These are phyloP conservation scores for Dendrocopos noguchii DNA, from an alignment of 2,113 vertebrate genomes.

Conservation along the genomic window DNA sequence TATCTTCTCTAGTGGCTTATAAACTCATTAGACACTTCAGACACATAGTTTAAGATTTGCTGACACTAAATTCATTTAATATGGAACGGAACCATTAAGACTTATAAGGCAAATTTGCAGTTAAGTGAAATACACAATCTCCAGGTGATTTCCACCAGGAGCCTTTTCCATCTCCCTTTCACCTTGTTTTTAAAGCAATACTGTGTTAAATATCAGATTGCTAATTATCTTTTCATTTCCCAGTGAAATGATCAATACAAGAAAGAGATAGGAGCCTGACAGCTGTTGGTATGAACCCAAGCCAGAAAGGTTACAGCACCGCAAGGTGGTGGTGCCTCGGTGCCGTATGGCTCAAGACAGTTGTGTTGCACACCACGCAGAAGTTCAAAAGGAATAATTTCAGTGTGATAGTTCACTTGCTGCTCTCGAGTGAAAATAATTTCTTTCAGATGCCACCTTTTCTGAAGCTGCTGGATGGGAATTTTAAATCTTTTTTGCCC, in stretches of 20 bases:
- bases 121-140: background rate
- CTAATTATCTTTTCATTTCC: constrained; percentile 7
- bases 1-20: constrained; percentile 63
- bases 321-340: background rate
- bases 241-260: constrained; percentile 3
- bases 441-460: constrained; percentile 59
- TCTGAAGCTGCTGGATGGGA: constrained; percentile 72
- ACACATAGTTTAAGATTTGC: constrained; percentile 40
- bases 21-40: constrained; percentile 64
- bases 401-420: constrained; percentile 47
- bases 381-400: constrained; percentile 69
- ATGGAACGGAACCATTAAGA: background rate
- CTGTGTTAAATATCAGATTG: background rate
- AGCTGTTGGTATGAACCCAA: background rate
- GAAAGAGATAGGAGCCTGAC: background rate
- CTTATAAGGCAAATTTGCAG: constrained; percentile 28
- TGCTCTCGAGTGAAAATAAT: constrained; percentile 63
- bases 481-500: constrained; percentile 75
- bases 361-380: background rate
- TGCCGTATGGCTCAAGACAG: background rate
- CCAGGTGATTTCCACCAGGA: constrained; percentile 37
- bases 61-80: constrained; percentile 43
- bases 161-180: background rate
- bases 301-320: background rate
- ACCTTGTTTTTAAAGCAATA: background rate